A percentile compares a stretch with the other conserved stretches of the same genome.
Conservation (phyloP, 1,140 invertebrate species). For the Pseudomyrmex flavicornis region DNA sequence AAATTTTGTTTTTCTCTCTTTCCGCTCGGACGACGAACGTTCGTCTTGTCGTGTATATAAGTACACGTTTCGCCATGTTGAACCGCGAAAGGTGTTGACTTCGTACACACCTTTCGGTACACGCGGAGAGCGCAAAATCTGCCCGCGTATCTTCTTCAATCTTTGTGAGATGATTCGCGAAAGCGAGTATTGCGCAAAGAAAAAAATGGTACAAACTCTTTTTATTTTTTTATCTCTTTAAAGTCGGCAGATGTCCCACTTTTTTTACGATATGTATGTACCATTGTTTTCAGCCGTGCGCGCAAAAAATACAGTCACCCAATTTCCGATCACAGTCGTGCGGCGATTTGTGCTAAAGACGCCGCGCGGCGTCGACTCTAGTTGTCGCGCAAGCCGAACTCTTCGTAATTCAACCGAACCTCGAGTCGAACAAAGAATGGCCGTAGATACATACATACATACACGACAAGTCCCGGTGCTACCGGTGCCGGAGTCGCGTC, state of each 20-base stretch:
- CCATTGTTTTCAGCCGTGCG: background rate
- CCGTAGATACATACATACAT: slow-evolving; percentile 17
- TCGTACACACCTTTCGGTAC: background rate
- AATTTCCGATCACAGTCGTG: slow-evolving; percentile 20
- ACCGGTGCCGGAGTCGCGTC: background rate
- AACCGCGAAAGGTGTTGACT: slow-evolving; percentile 36
- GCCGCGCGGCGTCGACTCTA: background rate
- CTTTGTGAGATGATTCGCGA: no score
- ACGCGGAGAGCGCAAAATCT: background rate
- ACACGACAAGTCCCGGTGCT: slow-evolving; percentile 37
- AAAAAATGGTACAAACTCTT: background rate
- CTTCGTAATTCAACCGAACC: slow-evolving; percentile 36
- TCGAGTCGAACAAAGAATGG: slow-evolving; percentile 39
- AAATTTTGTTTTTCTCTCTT: slow-evolving; percentile 36
- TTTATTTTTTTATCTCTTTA: background rate
- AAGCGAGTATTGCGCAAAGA: background rate
- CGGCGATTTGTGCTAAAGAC: slow-evolving; percentile 32
- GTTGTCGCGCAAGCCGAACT: background rate
- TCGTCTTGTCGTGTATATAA: background rate
- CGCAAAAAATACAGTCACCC: slow-evolving; percentile 19
- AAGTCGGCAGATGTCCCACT: background rate
- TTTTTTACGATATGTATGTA: background rate
- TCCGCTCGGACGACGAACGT: background rate
- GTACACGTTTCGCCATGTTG: slow-evolving; percentile 1
- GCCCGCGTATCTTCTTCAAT: background rate